Evolutionary conservation across 2,888 invertebrate genomes (phyloP).

Genomic region (Mythimna albipuncta): DNA sequence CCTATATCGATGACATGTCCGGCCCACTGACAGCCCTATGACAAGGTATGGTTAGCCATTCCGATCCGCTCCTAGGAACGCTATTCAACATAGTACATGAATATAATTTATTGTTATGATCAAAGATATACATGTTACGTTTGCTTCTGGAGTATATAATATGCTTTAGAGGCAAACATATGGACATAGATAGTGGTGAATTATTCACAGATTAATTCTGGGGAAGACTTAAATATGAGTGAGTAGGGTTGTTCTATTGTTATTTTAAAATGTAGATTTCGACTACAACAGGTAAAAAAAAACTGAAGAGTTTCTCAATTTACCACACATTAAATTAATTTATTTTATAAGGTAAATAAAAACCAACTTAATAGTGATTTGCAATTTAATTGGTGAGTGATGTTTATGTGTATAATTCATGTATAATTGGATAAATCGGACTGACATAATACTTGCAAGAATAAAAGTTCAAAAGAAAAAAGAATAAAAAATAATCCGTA

Average conservation of each 20-base stretch:
- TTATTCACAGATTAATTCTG: neutral
- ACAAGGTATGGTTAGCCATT: conserved; percentile 32
- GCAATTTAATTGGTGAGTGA: too few relatives aligned
- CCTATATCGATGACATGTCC: conserved; percentile 18
- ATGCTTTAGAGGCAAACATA: neutral
- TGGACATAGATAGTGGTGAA: neutral
- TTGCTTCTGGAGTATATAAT: neutral
- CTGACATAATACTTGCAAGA: too few relatives aligned
- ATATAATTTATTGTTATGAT: conserved; percentile 54
- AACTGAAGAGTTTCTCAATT: too few relatives aligned
- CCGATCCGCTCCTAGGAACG: neutral
- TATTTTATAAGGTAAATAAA: too few relatives aligned
- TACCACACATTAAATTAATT: too few relatives aligned
- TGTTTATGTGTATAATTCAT: too few relatives aligned
- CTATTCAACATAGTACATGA: conserved; percentile 46
- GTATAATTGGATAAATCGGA: too few relatives aligned
- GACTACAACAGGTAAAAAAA: neutral
- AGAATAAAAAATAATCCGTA: too few relatives aligned
- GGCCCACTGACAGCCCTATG: conserved; percentile 46
- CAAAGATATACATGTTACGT: conserved; percentile 11
- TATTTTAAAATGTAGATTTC: neutral
- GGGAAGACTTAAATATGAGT: neutral
- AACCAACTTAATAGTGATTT: too few relatives aligned
- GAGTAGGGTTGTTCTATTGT: neutral
- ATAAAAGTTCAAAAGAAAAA: too few relatives aligned